Conservation (phyloP, 2,797 vertebrate genomes). For the Distichodus sexfasciatus region DNA sequence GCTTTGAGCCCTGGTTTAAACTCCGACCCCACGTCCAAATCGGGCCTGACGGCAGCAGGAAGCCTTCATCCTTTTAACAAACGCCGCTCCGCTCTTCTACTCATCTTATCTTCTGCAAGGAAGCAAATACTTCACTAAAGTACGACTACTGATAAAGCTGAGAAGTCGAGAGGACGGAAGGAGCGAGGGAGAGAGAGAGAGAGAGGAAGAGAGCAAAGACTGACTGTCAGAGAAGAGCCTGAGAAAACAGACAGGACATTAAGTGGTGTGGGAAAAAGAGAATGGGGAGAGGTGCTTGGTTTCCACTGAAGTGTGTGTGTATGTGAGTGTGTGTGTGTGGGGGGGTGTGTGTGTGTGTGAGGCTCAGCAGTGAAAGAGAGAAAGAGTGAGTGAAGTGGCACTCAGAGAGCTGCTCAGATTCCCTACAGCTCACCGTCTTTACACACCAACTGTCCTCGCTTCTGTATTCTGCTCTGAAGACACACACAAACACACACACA, state of each 20-base stretch:
- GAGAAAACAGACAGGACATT: slow-evolving; percentile 18
- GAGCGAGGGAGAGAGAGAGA: slow-evolving; percentile 21
- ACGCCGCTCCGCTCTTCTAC: background rate
- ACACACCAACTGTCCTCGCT: background rate
- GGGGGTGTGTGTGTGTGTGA: slow-evolving; percentile 1
- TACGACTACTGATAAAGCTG: slow-evolving; percentile 18
- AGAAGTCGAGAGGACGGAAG: too few relatives aligned
- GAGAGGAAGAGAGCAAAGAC: slow-evolving; percentile 1
- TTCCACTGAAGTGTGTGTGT: slow-evolving; percentile 18
- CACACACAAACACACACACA: background rate
- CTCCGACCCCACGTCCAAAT: background rate
- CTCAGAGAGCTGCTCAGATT: slow-evolving; percentile 27
- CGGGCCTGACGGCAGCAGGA: background rate
- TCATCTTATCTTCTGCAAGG: slow-evolving; percentile 17
- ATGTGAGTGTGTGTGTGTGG: background rate
- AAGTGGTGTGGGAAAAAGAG: background rate
- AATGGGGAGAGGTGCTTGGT: slow-evolving; percentile 10
- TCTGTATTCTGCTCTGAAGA: background rate
- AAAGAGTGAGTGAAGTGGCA: slow-evolving; percentile 22
- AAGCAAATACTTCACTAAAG: slow-evolving; percentile 12
- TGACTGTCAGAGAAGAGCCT: slow-evolving; percentile 4
- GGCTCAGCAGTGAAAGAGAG: background rate
- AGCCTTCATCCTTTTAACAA: background rate
- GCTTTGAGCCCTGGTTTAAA: too few relatives aligned
- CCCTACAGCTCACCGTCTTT: background rate